These are phyloP conservation scores for Chaenogobius annularis DNA, from an alignment of 2,113 vertebrate species.

Conservation along the genomic window DNA sequence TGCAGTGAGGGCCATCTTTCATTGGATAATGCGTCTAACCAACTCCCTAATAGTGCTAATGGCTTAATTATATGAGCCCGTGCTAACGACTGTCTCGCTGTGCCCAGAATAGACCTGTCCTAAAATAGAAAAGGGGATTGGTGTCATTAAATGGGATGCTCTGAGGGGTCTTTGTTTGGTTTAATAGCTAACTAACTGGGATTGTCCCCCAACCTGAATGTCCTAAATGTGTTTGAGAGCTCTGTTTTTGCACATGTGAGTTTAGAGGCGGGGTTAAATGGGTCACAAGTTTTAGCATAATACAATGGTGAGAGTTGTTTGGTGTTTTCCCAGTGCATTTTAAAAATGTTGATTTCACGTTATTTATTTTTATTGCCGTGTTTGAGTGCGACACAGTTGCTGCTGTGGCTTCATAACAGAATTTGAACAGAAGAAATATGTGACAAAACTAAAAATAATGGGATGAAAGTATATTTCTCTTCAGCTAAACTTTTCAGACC, in stretches of 20 bases:
- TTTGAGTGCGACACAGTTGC: background rate
- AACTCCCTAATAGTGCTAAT: slow-evolving; percentile 53
- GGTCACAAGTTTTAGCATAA: slow-evolving; percentile 7
- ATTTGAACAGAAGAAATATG: background rate
- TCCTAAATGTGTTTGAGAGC: slow-evolving; percentile 16
- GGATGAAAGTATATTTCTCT: background rate
- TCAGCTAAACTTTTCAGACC: too few species aligned
- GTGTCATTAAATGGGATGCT: slow-evolving; percentile 52
- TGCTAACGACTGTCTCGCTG: slow-evolving; percentile 48
- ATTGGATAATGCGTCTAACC: slow-evolving; percentile 11
- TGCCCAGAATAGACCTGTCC: slow-evolving; percentile 53
- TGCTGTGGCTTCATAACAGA: background rate
- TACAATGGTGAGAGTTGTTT: background rate
- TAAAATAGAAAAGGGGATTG: slow-evolving; percentile 53
- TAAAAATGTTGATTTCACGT: background rate
- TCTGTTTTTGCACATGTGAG: slow-evolving; percentile 23
- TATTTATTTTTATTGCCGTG: background rate
- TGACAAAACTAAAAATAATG: background rate
- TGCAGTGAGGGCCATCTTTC: slow-evolving; percentile 21
- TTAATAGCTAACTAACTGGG: slow-evolving; percentile 12
- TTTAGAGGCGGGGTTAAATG: background rate
- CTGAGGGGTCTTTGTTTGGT: slow-evolving; percentile 54
- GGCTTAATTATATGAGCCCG: slow-evolving; percentile 38
- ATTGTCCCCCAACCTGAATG: background rate
- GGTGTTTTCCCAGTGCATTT: background rate